These are phyloP conservation scores for Dinomys branickii DNA, from an alignment of 2,113 vertebrate genomes.

Conservation along the genomic window DNA sequence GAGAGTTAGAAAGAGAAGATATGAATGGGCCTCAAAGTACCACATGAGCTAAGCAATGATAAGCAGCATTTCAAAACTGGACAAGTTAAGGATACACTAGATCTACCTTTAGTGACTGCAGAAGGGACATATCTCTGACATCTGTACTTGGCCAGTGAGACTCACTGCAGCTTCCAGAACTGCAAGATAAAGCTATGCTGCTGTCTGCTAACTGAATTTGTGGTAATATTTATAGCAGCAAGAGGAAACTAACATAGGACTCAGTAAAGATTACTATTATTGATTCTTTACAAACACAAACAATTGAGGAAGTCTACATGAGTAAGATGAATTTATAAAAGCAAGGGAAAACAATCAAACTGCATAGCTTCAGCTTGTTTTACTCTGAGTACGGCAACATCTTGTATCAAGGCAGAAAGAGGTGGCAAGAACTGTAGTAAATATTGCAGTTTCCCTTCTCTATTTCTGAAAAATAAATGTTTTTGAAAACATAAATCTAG, in stretches of 20 bases:
- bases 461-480: conserved; percentile 41
- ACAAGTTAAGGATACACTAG: not conserved
- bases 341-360: not conserved
- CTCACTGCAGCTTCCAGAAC: not conserved
- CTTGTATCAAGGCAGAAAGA: not conserved
- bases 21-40: not conserved
- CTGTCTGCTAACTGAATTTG: not conserved
- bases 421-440: not conserved
- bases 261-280: not conserved
- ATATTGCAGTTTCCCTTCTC: not conserved
- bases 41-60: not conserved
- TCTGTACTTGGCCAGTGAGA: not conserved
- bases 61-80: not conserved
- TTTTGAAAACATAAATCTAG: conserved; percentile 45
- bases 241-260: not conserved
- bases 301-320: not conserved
- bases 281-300: not conserved
- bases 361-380: not conserved
- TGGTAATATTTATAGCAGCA: not conserved
- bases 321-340: not conserved
- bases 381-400: not conserved
- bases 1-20: not conserved
- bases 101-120: not conserved
- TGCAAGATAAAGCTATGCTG: not conserved
- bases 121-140: not conserved